These are phyloP conservation scores for Meiosimyza platycephala DNA, from an alignment of 2,888 invertebrate species.

Conservation along the genomic window DNA sequence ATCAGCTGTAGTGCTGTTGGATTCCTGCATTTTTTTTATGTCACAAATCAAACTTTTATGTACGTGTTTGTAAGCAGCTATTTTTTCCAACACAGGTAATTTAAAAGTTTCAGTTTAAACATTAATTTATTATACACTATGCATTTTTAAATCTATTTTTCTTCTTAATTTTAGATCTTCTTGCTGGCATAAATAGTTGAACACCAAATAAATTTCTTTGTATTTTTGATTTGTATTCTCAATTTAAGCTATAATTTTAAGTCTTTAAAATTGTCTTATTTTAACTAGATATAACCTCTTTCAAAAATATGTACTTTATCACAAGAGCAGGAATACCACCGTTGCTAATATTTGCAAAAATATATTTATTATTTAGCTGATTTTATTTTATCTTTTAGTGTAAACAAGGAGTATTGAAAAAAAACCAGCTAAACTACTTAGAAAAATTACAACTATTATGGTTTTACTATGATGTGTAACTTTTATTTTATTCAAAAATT, in stretches of 20 bases:
- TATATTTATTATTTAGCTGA: not conserved
- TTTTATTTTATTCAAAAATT: constrained; percentile 50
- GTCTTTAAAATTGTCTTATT: not conserved
- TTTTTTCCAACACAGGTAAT: not conserved
- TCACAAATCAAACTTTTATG: too few relatives aligned
- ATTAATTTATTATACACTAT: too few relatives aligned
- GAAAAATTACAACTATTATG: constrained; percentile 24
- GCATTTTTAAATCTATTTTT: too few relatives aligned
- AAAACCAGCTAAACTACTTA: not conserved
- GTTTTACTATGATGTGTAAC: constrained; percentile 33
- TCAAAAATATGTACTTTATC: too few relatives aligned
- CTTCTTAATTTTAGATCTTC: too few relatives aligned
- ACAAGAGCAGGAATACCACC: constrained; percentile 8
- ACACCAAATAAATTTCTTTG: too few relatives aligned
- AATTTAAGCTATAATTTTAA: not conserved
- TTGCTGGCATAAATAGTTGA: too few relatives aligned
- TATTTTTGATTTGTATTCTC: too few relatives aligned
- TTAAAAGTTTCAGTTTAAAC: not conserved
- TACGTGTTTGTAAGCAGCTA: too few relatives aligned
- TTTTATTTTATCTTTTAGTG: constrained; percentile 24
- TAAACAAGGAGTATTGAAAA: not conserved
- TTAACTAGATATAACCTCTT: too few relatives aligned
- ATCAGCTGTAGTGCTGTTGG: too few relatives aligned
- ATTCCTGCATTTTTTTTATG: too few relatives aligned
- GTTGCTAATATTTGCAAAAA: constrained; percentile 1